Evolutionary conservation across 1,140 invertebrate species (phyloP).

Genomic region (Neoseiulus cucumeris): DNA sequence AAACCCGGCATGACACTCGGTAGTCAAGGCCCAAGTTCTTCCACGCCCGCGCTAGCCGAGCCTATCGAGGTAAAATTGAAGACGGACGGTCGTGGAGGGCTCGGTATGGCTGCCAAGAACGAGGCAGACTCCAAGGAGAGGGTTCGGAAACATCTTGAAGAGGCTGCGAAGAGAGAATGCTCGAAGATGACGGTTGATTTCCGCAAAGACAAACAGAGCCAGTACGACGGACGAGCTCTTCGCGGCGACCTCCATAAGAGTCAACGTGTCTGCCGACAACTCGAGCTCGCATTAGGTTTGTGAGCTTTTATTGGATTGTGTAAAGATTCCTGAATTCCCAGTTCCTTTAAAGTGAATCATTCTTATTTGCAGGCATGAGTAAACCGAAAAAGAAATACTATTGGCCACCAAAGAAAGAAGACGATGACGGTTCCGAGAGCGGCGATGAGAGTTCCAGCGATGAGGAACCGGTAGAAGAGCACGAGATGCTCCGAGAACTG

Average conservation of each 20-base stretch:
- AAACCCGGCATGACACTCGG: background rate
- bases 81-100: background rate
- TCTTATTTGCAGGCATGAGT: too few species aligned
- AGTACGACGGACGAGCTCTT: background rate
- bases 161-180: background rate
- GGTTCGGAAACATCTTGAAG: background rate
- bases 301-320: background rate
- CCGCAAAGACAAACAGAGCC: background rate
- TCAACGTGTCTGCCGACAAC: background rate
- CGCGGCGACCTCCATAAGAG: background rate
- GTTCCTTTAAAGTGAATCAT: too few species aligned
- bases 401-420: too few species aligned
- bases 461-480: too few species aligned
- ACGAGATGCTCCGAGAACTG: constrained; percentile 40
- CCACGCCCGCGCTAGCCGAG: background rate
- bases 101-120: background rate
- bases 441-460: too few species aligned
- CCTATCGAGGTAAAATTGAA: background rate
- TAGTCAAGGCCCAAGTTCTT: background rate
- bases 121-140: background rate
- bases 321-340: too few species aligned
- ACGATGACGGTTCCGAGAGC: too few species aligned
- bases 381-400: too few species aligned
- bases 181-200: background rate
- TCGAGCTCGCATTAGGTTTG: background rate